A percentile compares a stretch with the other conserved stretches of the same genome.
Conservation (phyloP, 2,888 invertebrate genomes). For the Beris morrisii region DNA sequence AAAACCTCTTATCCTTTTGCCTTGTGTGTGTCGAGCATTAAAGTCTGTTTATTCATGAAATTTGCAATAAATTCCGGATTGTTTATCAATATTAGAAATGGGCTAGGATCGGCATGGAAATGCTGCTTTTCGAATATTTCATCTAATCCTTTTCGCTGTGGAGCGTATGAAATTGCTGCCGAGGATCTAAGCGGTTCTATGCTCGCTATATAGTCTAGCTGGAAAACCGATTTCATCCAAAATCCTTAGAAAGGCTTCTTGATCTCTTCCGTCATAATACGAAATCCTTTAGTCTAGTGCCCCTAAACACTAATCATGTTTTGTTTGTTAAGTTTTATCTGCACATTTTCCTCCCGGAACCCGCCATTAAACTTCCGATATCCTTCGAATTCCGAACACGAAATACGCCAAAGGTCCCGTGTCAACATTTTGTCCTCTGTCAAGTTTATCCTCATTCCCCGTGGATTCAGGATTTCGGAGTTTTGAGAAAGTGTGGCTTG, state of each 20-base stretch:
- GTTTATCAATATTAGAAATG: slow-evolving; percentile 12
- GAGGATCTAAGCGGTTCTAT: background rate
- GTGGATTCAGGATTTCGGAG: background rate
- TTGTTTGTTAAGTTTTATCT: slow-evolving; percentile 26
- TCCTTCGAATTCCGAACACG: background rate
- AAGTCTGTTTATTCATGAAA: too few relatives aligned
- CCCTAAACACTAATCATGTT: slow-evolving; percentile 19
- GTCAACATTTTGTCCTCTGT: slow-evolving; percentile 28
- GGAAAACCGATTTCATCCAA: background rate
- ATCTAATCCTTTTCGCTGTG: slow-evolving; percentile 19
- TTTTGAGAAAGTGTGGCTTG: background rate
- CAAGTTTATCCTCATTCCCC: slow-evolving; percentile 1
- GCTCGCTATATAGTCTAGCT: background rate
- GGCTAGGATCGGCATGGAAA: background rate
- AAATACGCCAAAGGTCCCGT: slow-evolving; percentile 8
- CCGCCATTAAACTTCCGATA: background rate
- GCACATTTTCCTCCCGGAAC: background rate
- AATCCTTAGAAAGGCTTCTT: background rate
- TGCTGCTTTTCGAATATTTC: slow-evolving; percentile 5
- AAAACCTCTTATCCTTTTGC: too few relatives aligned
- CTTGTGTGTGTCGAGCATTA: too few relatives aligned
- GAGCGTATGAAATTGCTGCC: slow-evolving; percentile 12
- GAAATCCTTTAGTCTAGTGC: background rate
- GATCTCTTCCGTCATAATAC: background rate
- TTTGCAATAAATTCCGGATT: slow-evolving; percentile 19